These are phyloP conservation scores for Cinara cedri DNA, from an alignment of 2,888 invertebrate species.

Conservation along the genomic window DNA sequence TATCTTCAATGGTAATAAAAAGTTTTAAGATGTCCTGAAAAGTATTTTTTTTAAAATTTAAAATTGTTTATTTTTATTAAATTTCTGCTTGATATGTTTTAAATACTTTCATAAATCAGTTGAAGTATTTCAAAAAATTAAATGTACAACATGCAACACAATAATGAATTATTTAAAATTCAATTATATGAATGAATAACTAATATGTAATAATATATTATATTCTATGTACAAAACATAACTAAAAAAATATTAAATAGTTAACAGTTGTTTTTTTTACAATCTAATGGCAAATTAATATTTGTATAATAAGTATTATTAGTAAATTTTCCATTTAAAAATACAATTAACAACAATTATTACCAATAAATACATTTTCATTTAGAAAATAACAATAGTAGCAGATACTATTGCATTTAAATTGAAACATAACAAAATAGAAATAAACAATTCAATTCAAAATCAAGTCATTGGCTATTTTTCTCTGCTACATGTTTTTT, in stretches of 20 bases:
- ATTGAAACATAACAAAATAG: conserved; percentile 33
- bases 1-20: too few species aligned
- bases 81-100: background rate
- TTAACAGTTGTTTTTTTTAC: conserved; percentile 49
- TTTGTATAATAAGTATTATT: conserved; percentile 49
- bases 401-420: conserved; percentile 30
- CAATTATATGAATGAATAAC: conserved; percentile 16
- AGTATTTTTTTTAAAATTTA: background rate
- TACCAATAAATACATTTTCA: conserved; percentile 42
- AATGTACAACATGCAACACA: conserved; percentile 14
- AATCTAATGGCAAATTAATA: conserved; percentile 55
- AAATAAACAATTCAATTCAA: conserved; percentile 21
- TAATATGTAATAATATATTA: conserved; percentile 40
- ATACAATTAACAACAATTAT: conserved; percentile 46
- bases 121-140: background rate
- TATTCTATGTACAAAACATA: conserved; percentile 56
- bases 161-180: conserved; percentile 21
- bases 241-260: conserved; percentile 55
- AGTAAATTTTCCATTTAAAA: conserved; percentile 46
- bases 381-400: conserved; percentile 40
- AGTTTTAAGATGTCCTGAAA: background rate
- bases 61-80: conserved; percentile 2
- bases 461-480: conserved; percentile 18
- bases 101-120: background rate
- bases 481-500: conserved; percentile 6